Percentiles rank a stretch among this genome's conserved stretches.
These are phyloP conservation scores for Cylas formicarius DNA, from an alignment of 1,140 invertebrate genomes.

Conservation along the genomic window DNA sequence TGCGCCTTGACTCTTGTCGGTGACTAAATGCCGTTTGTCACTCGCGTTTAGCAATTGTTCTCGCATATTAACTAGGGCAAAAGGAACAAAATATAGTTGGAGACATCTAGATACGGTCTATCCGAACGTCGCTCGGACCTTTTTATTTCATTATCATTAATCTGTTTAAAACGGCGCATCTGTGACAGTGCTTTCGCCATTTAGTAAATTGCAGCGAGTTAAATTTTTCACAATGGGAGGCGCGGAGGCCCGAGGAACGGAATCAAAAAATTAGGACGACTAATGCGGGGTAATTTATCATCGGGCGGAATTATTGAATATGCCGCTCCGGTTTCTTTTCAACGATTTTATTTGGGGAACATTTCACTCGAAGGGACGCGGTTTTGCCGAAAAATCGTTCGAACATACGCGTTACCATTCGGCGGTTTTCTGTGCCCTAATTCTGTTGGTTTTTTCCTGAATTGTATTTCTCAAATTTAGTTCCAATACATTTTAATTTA, in stretches of 20 bases:
- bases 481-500: no score
- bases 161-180: not conserved
- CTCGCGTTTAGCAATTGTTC: no score
- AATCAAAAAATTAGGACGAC: conserved; percentile 1
- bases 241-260: not conserved
- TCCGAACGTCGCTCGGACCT: no score
- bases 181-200: not conserved
- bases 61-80: no score
- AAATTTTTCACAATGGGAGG: not conserved
- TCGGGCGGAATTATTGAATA: conserved; percentile 1
- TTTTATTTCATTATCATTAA: conserved; percentile 1
- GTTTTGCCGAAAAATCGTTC: not conserved
- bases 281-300: conserved; percentile 4
- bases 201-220: not conserved
- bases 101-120: no score
- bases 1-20: no score
- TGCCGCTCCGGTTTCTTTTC: not conserved
- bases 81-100: no score
- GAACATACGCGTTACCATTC: not conserved
- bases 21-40: no score
- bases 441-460: no score
- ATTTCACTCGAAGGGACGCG: not conserved
- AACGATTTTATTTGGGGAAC: conserved; percentile 1
- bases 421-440: conserved; percentile 4
- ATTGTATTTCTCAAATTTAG: no score